phyloP scores from a whole-genome alignment of 2,797 vertebrate species.

The Hybognathus amarus region DNA sequence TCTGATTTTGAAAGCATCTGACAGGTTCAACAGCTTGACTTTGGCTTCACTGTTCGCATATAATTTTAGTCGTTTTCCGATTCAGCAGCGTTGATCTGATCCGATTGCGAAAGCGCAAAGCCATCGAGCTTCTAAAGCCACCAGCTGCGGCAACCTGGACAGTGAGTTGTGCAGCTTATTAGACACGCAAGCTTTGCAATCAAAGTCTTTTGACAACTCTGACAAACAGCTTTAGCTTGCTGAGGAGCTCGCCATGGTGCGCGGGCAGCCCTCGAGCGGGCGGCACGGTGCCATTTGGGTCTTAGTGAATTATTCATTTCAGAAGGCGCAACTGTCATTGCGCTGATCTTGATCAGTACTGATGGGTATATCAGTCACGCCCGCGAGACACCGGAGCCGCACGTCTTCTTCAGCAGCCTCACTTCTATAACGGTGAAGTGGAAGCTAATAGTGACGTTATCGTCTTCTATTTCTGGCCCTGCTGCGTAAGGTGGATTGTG shows the following conservation, averaged over 20 bases:
- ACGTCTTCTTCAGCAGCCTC: constrained; percentile 9
- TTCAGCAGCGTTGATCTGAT: not conserved
- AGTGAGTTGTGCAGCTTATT: constrained; percentile 16
- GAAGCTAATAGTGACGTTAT: constrained; percentile 44
- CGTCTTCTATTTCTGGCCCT: not conserved
- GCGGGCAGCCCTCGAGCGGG: constrained; percentile 63
- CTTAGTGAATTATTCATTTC: constrained; percentile 76
- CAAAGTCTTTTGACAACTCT: constrained; percentile 62
- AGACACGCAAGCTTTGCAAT: constrained; percentile 24
- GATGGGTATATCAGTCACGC: constrained; percentile 49
- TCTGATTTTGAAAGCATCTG: not conserved
- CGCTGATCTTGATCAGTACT: constrained; percentile 55
- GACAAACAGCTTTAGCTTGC: constrained; percentile 70
- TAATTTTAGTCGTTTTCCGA: not conserved
- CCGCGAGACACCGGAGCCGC: not conserved
- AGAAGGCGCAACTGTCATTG: constrained; percentile 65
- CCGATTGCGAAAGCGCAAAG: not conserved
- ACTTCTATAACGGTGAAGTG: not conserved
- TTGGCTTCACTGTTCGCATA: not conserved
- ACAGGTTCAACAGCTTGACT: not conserved
- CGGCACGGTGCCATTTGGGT: constrained; percentile 61
- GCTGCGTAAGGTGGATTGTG: constrained; percentile 30
- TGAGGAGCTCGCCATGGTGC: constrained; percentile 68
- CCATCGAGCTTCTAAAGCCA: not conserved
- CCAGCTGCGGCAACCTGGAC: not conserved